Base-by-base conservation (phyloP, 1,140 invertebrate genomes). In the Drosophila carrolli region DNA sequence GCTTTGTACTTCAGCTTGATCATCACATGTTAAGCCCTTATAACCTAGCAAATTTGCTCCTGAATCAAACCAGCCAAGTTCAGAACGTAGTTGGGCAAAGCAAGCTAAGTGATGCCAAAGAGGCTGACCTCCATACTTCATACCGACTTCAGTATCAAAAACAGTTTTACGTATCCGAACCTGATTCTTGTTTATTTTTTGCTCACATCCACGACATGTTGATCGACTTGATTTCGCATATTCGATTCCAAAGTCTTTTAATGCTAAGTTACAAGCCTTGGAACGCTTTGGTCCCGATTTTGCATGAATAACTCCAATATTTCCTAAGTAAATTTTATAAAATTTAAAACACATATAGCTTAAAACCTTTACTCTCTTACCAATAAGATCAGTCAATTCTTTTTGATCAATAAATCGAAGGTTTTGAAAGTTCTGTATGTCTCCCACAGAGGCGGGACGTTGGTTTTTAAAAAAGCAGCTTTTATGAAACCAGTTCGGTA, bases 71-170 rank as follows among this genome's bases (percentile, higher is more conserved):
- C 96, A 99, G 40, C 95, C 94, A 3, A 98, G 89, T 54, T 97
- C 95, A 48, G 68, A 65, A 1, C 91, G 74, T 11, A 92, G 44
- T 70, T 86, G 62, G 7, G 94, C 95, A 94, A 99, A 99, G 92
- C 98, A 99, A 67, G 97, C 96, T 9, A 98, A 93, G 93, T 99
- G 98, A 93, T 98, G 95, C 98, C 98, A 99, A 27, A 95, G 92
- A 73, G 96, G 95, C 75, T 96, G 93, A 0, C 96, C 96, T 13
- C 97, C 97, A 93, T 95, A 98, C 91, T 95, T 96, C 78, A 94
- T 94, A 0, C 95, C 97, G 46, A 96, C 93, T 75, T 97, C 96
- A 70, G 95, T 96, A 56, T 98, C 96, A 93, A 94, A 98, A 80
- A 98, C 97, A 80, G 96, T 97, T 93, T 98, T 98, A 7, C 96